Base-by-base conservation (phyloP, 92 coral and sea anemone species). In the Desmophyllum pertusum region DNA sequence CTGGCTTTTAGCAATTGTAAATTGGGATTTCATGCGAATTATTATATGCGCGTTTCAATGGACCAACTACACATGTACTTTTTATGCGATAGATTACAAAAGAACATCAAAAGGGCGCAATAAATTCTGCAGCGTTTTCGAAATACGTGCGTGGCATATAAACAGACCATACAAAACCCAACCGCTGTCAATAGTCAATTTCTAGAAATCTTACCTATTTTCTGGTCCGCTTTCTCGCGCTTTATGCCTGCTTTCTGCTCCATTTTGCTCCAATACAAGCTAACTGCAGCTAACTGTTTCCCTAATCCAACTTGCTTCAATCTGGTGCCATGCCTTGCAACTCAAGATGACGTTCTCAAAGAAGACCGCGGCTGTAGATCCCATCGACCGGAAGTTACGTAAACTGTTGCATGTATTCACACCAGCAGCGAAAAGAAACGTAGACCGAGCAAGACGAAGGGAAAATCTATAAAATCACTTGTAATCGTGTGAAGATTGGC, bases 371-470 rank as follows among this genome's bases (percentile, higher is more conserved):
- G 7, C 39, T 27, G 11, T 3, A 73, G 3, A 35, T 37, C 23
- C 29, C 3, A 9, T 23, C 76, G 33, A 10, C 79, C 79, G 79
- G 79, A 75, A 33, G 64, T 75, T 46, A 71, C 76, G 76, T 46
- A 73, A 23, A 29, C 39, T 6, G 5, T 30, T 25, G 68, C 17
- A 63, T 15, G 0, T 19, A 29, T 63, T 65, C 39, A 14, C 23
- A 33, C 70, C 23, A 33, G 39, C 41, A 18, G 39, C 10, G 33
- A 65, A 31, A 65, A 65, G 9, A 17, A 33, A 19, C 39, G 1
- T 3, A 29, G 38, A 29, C 11, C 11, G 2, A 63, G 11, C 35
- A 29, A 25, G 36, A 33, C 3, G 69, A 63, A 63, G 21, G 17
- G 17, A 15, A 65, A 17, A 65, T 33, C 41, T 55, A 1, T n/a